Percentiles rank a stretch among this genome's conserved stretches.
Evolutionary conservation across 2,797 vertebrate genomes (phyloP).

Genomic region (Pelochelys cantorii): DNA sequence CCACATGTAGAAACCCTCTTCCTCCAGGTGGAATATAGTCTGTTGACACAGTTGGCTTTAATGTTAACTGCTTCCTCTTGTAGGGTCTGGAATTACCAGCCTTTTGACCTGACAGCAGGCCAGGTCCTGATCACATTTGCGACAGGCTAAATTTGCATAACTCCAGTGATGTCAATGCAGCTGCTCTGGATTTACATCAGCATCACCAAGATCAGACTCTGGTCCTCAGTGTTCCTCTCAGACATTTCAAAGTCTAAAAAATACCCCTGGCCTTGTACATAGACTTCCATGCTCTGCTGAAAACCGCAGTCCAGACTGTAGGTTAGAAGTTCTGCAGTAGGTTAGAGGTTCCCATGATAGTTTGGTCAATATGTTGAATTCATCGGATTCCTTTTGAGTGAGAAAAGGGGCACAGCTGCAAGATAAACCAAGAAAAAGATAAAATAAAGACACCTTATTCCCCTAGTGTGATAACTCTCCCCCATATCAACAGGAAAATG

Average conservation of each 20-base stretch:
- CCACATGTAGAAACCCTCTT: conserved; percentile 11
- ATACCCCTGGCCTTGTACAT: not conserved
- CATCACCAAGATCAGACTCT: not conserved
- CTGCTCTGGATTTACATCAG: conserved; percentile 9
- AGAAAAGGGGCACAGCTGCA: conserved; percentile 53
- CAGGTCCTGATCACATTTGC: not conserved
- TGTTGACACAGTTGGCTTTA: conserved; percentile 67
- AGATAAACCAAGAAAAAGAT: not conserved
- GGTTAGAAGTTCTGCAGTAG: conserved; percentile 13
- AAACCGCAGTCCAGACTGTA: conserved; percentile 8
- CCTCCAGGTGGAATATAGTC: conserved; percentile 40
- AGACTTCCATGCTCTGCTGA: not conserved
- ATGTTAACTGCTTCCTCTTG: conserved; percentile 36
- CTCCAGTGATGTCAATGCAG: not conserved
- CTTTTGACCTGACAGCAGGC: conserved; percentile 4
- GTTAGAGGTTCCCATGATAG: not conserved
- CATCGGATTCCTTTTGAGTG: conserved; percentile 52
- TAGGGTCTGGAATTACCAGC: not conserved
- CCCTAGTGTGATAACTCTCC: not conserved
- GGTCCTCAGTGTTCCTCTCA: not conserved
- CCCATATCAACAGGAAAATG: conserved; percentile 1
- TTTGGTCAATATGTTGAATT: not conserved
- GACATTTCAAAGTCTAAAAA: conserved; percentile 25
- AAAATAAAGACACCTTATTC: not conserved
- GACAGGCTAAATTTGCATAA: not conserved